Conservation (phyloP, 2,113 vertebrate species). For the Thamnaconus septentrionalis region DNA sequence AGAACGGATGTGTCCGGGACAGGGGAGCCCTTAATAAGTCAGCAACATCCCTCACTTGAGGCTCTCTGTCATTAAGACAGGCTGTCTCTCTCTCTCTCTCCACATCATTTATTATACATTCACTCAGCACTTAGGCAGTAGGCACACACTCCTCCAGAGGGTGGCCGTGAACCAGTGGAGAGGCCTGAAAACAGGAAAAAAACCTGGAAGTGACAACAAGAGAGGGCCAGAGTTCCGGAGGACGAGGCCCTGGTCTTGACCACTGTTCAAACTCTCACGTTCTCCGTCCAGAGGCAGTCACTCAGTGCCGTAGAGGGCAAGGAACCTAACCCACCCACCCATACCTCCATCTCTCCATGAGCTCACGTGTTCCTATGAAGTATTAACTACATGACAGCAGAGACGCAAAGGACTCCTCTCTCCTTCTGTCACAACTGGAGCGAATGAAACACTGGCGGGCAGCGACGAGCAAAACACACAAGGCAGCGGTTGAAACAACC, state of each 20-base stretch:
- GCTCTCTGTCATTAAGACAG: conserved; percentile 41
- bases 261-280: neutral
- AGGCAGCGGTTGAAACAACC: neutral
- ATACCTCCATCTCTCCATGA: conserved; percentile 11
- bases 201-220: conserved; percentile 14
- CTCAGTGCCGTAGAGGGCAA: neutral
- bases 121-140: conserved; percentile 38
- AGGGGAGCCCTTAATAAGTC: conserved; percentile 33
- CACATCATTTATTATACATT: conserved; percentile 44
- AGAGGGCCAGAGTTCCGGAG: neutral
- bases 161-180: conserved; percentile 3
- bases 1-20: conserved; percentile 15
- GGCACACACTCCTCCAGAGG: conserved; percentile 12
- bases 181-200: conserved; percentile 16
- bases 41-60: conserved; percentile 37
- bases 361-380: conserved; percentile 49
- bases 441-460: conserved; percentile 5
- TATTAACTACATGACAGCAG: conserved; percentile 38
- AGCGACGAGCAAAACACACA: too few relatives aligned
- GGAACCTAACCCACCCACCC: too few relatives aligned
- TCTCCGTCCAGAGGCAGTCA: conserved; percentile 1
- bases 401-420: conserved; percentile 32
- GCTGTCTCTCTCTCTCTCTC: conserved; percentile 8
- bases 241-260: neutral
- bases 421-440: conserved; percentile 39